Base-by-base conservation (phyloP, 1,140 invertebrate species). In the Onthophagus taurus region DNA sequence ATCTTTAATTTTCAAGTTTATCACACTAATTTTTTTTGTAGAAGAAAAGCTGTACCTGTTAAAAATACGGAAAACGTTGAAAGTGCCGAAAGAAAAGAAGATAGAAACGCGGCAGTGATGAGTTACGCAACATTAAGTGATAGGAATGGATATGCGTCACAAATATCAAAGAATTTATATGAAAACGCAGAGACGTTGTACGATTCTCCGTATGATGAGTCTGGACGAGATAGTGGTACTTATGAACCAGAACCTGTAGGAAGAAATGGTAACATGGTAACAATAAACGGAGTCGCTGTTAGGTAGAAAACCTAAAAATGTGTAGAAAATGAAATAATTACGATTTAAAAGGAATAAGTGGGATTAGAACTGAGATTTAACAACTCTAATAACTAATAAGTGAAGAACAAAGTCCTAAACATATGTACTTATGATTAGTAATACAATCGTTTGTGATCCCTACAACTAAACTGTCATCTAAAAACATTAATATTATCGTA, bases 41-140 rank as follows among this genome's bases (percentile, higher is more conserved):
- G 81, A 30, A 77, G 85, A 41, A 87, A 85, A 72, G 81, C 83
- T 38, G 78, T 81, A 13, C 83, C 85, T 1, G 83, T 89, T 0
- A 90, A 89, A 60, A 89, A 89, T 55, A 87, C 85, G 0, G 85
- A 89, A 60, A 89, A 89, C 53, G 77, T 90, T 7, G 82, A 88
- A 68, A 83, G 82, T 1, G 84, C 84, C 2, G 82, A 86, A 53
- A 70, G 82, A 17, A 89, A 89, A 60, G 85, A 89, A 64, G 83
- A 88, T 53, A 77, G 85, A 55, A 85, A 80, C 56, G 84, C 85
- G 0, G 83, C 85, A 0, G 85, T 88, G 0, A 87, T 88, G 83
- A 87, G 84, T 21, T 89, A 88, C 55, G 82, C 85, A 8, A 85
- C 78, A 9, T 64, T 85, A 1, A 83, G 80, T 53, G 81, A 83